Base-by-base conservation (phyloP, 2,113 vertebrate species). In the Seriola aureovittata region DNA sequence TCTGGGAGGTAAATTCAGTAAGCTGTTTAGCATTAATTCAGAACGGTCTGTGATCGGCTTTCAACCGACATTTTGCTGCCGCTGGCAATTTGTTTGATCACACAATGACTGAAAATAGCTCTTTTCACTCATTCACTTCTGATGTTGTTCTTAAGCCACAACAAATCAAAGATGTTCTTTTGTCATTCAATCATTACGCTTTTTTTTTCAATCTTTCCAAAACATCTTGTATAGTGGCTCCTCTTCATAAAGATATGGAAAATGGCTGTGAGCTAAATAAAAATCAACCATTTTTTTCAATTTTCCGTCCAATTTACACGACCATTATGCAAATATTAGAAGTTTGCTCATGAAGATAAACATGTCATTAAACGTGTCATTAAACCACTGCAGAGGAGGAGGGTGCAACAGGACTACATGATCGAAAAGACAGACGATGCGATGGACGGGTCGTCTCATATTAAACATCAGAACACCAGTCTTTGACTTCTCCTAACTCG, bases 41-140 rank as follows among this genome's bases (percentile, higher is more conserved):
- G 13, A 50, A 57, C 50, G 19, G 46, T 52, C 14, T 44, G 55
- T n/a, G 13, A 34, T 75, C 65, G 29, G 23, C 44, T 80, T 75
- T 57, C 34, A 42, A 32, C 29, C 5, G 21, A 73, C 17, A 66
- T 52, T 21, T 29, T 40, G 17, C 62, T 67, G 68, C 68, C 19
- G 14, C 16, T 40, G 32, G 6, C 12, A 19, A 44, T 71, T 63
- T 54, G 52, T 1, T 54, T 23, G 52, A 58, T 62, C 23, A 40
- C 32, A 52, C n/a, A 9, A 8, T 3, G 32, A 36, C 2, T 34
- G 3, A 4, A 63, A 38, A 11, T 19, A 32, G 32, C 21, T 68
- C 40, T 34, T 21, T 70, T 23, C 23, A 50, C 19, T 58, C 57
- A 21, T 40, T 70, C 21, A 17, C 5, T 40, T 8, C 12, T 44